phyloP scores from a whole-genome alignment of 2,888 invertebrate genomes.

The Lumbricus terrestris region DNA sequence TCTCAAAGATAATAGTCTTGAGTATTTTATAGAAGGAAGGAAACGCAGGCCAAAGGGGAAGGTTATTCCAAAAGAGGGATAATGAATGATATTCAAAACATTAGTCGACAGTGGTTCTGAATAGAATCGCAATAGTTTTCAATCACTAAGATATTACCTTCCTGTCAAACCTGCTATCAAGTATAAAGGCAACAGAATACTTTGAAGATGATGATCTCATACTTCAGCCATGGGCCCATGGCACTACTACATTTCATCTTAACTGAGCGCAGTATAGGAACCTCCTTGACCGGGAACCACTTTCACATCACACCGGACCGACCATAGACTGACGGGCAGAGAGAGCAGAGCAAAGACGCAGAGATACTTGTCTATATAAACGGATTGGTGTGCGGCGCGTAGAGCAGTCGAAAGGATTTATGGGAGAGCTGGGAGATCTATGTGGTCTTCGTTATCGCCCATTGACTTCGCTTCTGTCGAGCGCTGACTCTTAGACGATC shows the following conservation, averaged over 20 bases:
- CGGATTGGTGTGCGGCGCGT: neutral
- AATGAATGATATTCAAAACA: too few species aligned
- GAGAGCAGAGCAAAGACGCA: neutral
- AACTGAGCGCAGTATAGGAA: neutral
- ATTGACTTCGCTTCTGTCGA: neutral
- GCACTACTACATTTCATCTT: neutral
- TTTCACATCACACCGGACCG: neutral
- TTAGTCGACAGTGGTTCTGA: too few species aligned
- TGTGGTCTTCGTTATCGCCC: neutral
- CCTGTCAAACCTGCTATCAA: too few species aligned
- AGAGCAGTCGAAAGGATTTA: neutral
- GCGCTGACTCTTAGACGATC: neutral
- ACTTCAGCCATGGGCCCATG: too few species aligned
- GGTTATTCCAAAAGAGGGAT: too few species aligned
- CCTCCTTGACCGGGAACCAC: neutral
- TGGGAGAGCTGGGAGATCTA: neutral
- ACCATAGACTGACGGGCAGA: neutral
- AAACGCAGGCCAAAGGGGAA: too few species aligned
- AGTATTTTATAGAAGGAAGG: too few species aligned
- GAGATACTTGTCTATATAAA: neutral
- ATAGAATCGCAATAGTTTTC: too few species aligned
- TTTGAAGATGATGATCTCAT: neutral
- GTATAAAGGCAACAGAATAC: too few species aligned
- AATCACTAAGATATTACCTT: too few species aligned
- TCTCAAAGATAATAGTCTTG: too few species aligned